A percentile compares a stretch with the other conserved stretches of the same genome.
These are phyloP conservation scores for Rattus norvegicus DNA, from an alignment of 2,113 vertebrate species.

Conservation along the genomic window GRCr8 NC_086023.1:149829001-149829500, in stretches of 20 bases:
- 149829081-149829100: neutral
- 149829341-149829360: constrained; percentile 89
- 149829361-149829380: constrained; percentile 82
- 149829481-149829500: neutral
- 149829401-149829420: neutral
- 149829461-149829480: neutral
- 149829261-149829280: constrained; percentile 80
- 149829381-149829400: constrained; percentile 50
- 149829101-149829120: neutral
- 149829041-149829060: no score
- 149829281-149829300: constrained; percentile 87
- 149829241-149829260: constrained; percentile 90
- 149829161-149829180: neutral
- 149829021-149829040: neutral
- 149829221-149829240: constrained; percentile 84
- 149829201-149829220: constrained; percentile 89
- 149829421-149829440: neutral
- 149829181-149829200: constrained; percentile 70
- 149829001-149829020: neutral
- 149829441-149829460: neutral
- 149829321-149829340: constrained; percentile 85
- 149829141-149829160: neutral
- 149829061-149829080: no score
- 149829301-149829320: constrained; percentile 86
- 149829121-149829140: neutral